Percentiles rank a stretch among this genome's conserved stretches.
Conservation (phyloP, 2,113 vertebrate species). For the Tenebrosternarchus preto region DNA sequence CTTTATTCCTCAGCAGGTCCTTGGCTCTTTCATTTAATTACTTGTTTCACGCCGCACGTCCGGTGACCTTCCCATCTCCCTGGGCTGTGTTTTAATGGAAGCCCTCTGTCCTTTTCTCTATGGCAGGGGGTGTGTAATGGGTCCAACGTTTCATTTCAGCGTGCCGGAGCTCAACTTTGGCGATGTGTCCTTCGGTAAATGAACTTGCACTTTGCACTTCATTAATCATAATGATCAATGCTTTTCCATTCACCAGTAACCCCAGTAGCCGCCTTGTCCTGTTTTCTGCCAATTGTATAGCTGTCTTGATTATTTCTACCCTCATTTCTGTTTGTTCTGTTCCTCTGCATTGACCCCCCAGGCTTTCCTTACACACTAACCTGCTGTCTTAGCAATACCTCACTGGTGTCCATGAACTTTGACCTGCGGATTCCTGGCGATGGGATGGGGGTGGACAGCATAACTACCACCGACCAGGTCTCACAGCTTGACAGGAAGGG, state of each 20-base stretch:
- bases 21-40: constrained; percentile 29
- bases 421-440: constrained; percentile 78
- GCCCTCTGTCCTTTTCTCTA: constrained; percentile 30
- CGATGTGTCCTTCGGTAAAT: constrained; percentile 85
- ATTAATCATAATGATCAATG: constrained; percentile 31
- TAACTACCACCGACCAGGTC: constrained; percentile 60
- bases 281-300: neutral
- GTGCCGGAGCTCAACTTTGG: constrained; percentile 80
- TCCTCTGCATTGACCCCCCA: constrained; percentile 53
- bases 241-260: neutral
- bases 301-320: constrained; percentile 11
- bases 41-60: neutral
- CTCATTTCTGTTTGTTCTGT: constrained; percentile 9
- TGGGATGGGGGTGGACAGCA: constrained; percentile 68
- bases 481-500: constrained; percentile 17
- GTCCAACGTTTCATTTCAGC: constrained; percentile 79
- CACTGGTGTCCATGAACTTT: constrained; percentile 81
- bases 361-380: constrained; percentile 78
- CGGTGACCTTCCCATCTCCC: constrained; percentile 17
- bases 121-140: constrained; percentile 80
- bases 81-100: constrained; percentile 14
- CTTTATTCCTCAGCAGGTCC: neutral
- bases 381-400: constrained; percentile 81
- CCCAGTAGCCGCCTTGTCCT: neutral
- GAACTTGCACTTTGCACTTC: constrained; percentile 29